Base-by-base conservation (phyloP, 2,797 vertebrate genomes). In the Champsocephalus gunnari region DNA sequence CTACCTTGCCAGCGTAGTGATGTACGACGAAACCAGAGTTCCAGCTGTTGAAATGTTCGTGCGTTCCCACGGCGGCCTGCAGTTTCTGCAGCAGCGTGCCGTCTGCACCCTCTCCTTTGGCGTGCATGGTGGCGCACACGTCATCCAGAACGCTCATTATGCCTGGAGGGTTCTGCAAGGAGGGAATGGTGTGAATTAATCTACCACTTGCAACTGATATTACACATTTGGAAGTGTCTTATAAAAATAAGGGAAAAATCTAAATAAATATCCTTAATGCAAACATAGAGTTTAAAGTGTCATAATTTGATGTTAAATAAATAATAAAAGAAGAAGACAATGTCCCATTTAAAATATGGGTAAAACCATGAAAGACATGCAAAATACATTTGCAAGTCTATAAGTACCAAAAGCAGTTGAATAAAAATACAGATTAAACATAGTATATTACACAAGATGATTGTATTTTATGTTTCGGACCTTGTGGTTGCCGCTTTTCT, bases 41-140 rank as follows among this genome's bases (percentile, higher is more conserved):
- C 96, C 96, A 99, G 95, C 92, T 97, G 93, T 98, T 99, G 92
- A 99, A 99, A 89, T 99, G 98, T 61, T 99, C 97, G 0, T 99
- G 97, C 0, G 89, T 96, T 44, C 98, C 97, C 80, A 99, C 97
- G 0, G 97, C 96, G 0, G 92, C 96, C 89, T 98, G 96, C 71
- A 99, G 95, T 83, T 99, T 99, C 93, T 99, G 98, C 85, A 99
- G 93, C 82, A 99, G 90, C 0, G 96, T 99, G 75, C 94, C 93
- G 71, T 99, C 98, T 0, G 97, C 98, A 0, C 98, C 98, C 4
- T 97, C 98, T 0, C 97, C 95, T 0, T 96, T 98, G 87, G 98
- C 97, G 0, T 99, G 95, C 96, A 99, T 97, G 49, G 98, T 99
- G 88, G 98, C 97, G 0, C 98, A 99, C 24, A 99, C 97, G 0